Base-by-base conservation (phyloP, 2,888 invertebrate genomes). In the Lasioglossum lativentre region DNA sequence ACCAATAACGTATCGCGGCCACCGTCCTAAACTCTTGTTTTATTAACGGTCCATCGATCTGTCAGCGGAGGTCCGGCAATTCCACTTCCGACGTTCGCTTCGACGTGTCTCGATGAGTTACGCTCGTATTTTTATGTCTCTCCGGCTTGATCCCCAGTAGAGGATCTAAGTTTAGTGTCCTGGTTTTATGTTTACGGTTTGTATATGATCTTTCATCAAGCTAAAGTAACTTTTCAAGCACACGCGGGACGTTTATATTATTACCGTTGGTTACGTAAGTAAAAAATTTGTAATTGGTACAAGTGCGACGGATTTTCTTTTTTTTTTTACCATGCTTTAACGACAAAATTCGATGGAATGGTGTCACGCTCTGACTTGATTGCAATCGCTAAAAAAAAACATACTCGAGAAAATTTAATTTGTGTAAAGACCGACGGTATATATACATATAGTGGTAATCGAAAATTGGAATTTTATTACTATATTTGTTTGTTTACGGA, bases 1-100 rank as follows among this genome's bases (percentile, higher is more conserved):
- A 66, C 45, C 74, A 74, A 75, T 82, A 82, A 80, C 70, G 80
- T 56, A n/a, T 74, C 45, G n/a, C 12, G 34, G 19, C 27, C 45
- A 59, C 19, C 56, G 80, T 38, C 40, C 40, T 56, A 23, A 52
- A 74, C 30, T 34, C 27, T 47, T 30, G 70, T 70, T 80, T 82
- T 80, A 82, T 82, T 80, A 82, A 82, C 80, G 80, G 52, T 38
- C 10, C 47, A 34, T 30, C 74, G 38, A 75, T 82, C 74, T 75
- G 74, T 59, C 80, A 59, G 23, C 14, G 42, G 42, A 23, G 16
- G 23, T 79, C 68, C 40, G 1, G 40, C 68, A 38, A 70, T 70
- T 70, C 40, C 70, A 40, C 10, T 23, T 70, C n/a, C 40, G 70
- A 68, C 68, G 68, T 10, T 68, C 34, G 23, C 68, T 23, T 10